phyloP scores from a whole-genome alignment of 2,888 invertebrate species.

The Parelbella ahira region DNA sequence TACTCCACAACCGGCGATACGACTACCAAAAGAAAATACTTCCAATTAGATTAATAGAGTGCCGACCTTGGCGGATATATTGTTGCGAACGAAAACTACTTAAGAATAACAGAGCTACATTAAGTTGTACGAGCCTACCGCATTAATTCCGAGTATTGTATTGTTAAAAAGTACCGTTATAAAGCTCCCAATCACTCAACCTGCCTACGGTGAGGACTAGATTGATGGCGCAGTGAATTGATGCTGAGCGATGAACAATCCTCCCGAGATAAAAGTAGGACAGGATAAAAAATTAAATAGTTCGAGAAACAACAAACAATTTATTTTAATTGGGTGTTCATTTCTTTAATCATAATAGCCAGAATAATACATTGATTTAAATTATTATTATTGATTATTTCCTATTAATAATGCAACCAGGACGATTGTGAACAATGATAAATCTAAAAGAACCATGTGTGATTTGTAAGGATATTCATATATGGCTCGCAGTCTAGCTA shows the following conservation, averaged over 20 bases:
- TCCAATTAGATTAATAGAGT: slow-evolving; percentile 9
- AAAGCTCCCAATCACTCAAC: slow-evolving; percentile 11
- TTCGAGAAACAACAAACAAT: neutral
- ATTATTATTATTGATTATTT: too few relatives aligned
- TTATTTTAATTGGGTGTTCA: neutral
- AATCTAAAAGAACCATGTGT: too few relatives aligned
- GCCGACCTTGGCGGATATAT: neutral
- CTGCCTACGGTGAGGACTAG: slow-evolving; percentile 13
- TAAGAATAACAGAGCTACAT: neutral
- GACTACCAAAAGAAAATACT: slow-evolving; percentile 3
- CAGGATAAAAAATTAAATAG: slow-evolving; percentile 19
- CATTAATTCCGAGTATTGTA: slow-evolving; percentile 3
- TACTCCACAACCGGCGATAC: too few relatives aligned
- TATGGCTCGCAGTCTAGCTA: too few relatives aligned
- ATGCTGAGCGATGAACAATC: slow-evolving; percentile 18
- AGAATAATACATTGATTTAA: too few relatives aligned
- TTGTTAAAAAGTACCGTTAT: slow-evolving; percentile 10
- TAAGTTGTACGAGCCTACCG: too few relatives aligned
- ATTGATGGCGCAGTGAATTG: slow-evolving; percentile 21
- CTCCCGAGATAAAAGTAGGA: slow-evolving; percentile 12
- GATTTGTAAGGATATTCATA: too few relatives aligned
- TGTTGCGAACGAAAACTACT: slow-evolving; percentile 3
- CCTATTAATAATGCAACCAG: too few relatives aligned
- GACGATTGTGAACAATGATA: too few relatives aligned
- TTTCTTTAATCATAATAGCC: too few relatives aligned